These are phyloP conservation scores for Nematolebias whitei DNA, from an alignment of 2,113 vertebrate species.

Conservation along the genomic window DNA sequence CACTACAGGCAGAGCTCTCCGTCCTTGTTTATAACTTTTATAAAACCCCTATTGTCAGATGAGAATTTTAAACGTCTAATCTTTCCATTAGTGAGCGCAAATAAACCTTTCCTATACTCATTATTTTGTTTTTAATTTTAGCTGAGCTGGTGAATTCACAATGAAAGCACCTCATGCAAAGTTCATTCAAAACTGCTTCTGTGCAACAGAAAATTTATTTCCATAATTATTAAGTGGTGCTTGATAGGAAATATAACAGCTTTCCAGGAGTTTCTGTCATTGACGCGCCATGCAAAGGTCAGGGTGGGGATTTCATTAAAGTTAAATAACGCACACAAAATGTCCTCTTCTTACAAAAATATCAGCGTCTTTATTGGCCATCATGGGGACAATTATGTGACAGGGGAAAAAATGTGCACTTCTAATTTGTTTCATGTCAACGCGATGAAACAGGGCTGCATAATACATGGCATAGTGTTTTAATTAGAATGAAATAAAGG, in stretches of 20 bases:
- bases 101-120: neutral
- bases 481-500: slow-evolving; percentile 52
- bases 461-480: slow-evolving; percentile 57
- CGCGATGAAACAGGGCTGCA: slow-evolving; percentile 53
- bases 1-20: neutral
- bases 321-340: slow-evolving; percentile 38
- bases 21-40: neutral
- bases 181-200: slow-evolving; percentile 25
- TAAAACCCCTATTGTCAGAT: slow-evolving; percentile 4
- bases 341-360: slow-evolving; percentile 33
- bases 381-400: slow-evolving; percentile 35
- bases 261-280: slow-evolving; percentile 38
- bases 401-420: slow-evolving; percentile 1
- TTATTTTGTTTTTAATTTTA: slow-evolving; percentile 11
- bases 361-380: slow-evolving; percentile 46
- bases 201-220: slow-evolving; percentile 51
- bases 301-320: slow-evolving; percentile 23
- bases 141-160: slow-evolving; percentile 32
- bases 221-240: slow-evolving; percentile 58
- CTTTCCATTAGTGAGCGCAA: neutral
- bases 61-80: slow-evolving; percentile 9
- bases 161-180: slow-evolving; percentile 30
- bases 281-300: slow-evolving; percentile 43
- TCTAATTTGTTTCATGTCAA: slow-evolving; percentile 37
- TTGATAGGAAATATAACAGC: slow-evolving; percentile 41